Conservation (phyloP, 2,113 vertebrate genomes). For the Castor canadensis region DNA sequence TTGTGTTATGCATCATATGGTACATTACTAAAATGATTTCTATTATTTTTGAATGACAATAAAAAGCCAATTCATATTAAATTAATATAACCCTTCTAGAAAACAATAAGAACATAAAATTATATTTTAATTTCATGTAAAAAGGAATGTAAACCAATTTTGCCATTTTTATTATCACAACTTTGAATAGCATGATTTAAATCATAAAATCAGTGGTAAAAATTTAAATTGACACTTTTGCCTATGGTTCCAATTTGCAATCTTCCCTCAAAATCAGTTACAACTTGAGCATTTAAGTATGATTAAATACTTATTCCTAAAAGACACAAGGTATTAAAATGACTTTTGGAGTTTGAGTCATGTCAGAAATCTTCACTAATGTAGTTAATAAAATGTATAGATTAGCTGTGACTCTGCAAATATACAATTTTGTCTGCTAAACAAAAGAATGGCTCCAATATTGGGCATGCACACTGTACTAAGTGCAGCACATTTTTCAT, state of each 20-base stretch:
- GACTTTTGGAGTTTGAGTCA: neutral
- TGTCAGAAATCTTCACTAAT: neutral
- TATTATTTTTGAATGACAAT: neutral
- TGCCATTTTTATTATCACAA: neutral
- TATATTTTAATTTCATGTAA: neutral
- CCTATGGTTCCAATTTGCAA: neutral
- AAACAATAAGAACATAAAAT: neutral
- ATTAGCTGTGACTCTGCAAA: neutral
- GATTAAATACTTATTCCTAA: neutral
- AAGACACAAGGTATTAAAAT: neutral
- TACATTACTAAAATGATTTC: neutral
- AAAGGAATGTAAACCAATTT: neutral
- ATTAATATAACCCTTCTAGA: neutral
- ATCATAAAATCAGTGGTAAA: neutral
- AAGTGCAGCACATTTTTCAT: neutral
- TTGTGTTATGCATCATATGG: neutral
- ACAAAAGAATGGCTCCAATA: neutral
- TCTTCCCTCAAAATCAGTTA: neutral
- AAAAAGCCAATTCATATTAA: neutral
- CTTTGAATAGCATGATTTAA: neutral
- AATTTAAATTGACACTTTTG: neutral
- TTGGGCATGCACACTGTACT: neutral
- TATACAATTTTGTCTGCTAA: neutral
- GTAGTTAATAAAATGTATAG: neutral
- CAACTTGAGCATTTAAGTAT: neutral